A percentile compares a stretch with the other conserved stretches of the same genome.
These are phyloP conservation scores for Cataglyphis rosenhaueri DNA, from an alignment of 2,888 invertebrate genomes.

Conservation along the genomic window DNA sequence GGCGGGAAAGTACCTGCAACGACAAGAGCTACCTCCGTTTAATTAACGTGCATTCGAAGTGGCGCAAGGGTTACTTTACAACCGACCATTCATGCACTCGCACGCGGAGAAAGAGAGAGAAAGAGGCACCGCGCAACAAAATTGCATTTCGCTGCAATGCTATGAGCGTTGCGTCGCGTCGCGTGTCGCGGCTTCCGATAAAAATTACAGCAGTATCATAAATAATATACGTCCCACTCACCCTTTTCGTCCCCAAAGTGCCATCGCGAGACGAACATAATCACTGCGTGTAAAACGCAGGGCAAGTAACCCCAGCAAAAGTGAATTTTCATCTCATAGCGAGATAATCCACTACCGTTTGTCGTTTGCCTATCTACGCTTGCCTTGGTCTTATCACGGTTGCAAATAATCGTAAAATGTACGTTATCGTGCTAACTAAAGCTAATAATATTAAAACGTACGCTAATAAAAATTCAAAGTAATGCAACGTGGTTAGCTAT, in stretches of 20 bases:
- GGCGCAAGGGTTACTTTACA: slow-evolving; percentile 64
- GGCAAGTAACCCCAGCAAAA: slow-evolving; percentile 9
- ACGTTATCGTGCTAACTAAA: slow-evolving; percentile 29
- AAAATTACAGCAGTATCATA: slow-evolving; percentile 31
- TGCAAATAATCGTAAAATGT: slow-evolving; percentile 22
- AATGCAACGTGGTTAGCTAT: background rate
- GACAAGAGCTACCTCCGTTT: slow-evolving; percentile 70
- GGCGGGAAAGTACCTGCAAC: slow-evolving; percentile 71
- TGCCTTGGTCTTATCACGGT: slow-evolving; percentile 26
- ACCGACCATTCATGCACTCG: slow-evolving; percentile 53
- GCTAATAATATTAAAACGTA: slow-evolving; percentile 35
- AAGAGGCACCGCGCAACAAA: slow-evolving; percentile 12
- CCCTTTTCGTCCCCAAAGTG: background rate
- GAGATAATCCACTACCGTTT: slow-evolving; percentile 36
- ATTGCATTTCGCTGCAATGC: slow-evolving; percentile 27
- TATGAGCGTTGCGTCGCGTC: background rate
- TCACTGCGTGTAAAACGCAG: slow-evolving; percentile 18
- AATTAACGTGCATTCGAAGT: slow-evolving; percentile 72
- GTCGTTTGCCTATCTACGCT: slow-evolving; percentile 19
- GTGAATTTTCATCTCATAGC: slow-evolving; percentile 46
- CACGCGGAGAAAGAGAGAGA: background rate
- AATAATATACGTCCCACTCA: slow-evolving; percentile 18
- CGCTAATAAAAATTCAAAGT: slow-evolving; percentile 32
- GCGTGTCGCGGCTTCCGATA: slow-evolving; percentile 30
- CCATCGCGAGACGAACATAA: slow-evolving; percentile 24